Evolutionary conservation across 2,797 vertebrate genomes (phyloP).

Genomic region (Sebastes goodei): DNA sequence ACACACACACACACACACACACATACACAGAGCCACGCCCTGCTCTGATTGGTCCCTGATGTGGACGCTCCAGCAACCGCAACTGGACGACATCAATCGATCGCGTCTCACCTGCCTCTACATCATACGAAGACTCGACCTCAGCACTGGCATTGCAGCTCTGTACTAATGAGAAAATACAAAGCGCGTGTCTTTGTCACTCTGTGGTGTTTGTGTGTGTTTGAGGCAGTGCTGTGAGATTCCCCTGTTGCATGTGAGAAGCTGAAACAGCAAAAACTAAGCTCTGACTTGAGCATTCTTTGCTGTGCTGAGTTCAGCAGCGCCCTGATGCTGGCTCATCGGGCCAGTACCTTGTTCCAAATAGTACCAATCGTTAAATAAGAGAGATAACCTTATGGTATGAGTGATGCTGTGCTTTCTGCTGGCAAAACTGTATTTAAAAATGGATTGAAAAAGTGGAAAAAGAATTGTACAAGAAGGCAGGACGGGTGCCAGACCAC

Average conservation of each 20-base stretch:
- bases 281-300: slow-evolving; percentile 30
- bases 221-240: slow-evolving; percentile 66
- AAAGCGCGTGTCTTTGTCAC: slow-evolving; percentile 34
- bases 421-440: neutral
- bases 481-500: neutral
- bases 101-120: slow-evolving; percentile 44
- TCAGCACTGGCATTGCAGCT: slow-evolving; percentile 44
- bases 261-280: slow-evolving; percentile 60
- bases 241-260: slow-evolving; percentile 64
- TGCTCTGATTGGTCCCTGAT: slow-evolving; percentile 58
- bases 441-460: neutral
- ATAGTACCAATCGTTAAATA: neutral
- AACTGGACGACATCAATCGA: slow-evolving; percentile 50
- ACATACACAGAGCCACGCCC: slow-evolving; percentile 33
- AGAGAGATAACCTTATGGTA: neutral
- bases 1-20: neutral
- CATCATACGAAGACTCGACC: slow-evolving; percentile 29
- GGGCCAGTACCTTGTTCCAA: neutral
- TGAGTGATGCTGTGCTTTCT: neutral
- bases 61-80: slow-evolving; percentile 29
- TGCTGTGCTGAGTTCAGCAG: slow-evolving; percentile 48
- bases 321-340: slow-evolving; percentile 20
- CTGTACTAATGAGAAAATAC: slow-evolving; percentile 71
- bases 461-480: neutral
- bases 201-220: slow-evolving; percentile 25